Evolutionary conservation across 2,113 vertebrate genomes (phyloP), one percentile per base, ranked within the genome.

Genomic region (Dicaeum eximium): DNA sequence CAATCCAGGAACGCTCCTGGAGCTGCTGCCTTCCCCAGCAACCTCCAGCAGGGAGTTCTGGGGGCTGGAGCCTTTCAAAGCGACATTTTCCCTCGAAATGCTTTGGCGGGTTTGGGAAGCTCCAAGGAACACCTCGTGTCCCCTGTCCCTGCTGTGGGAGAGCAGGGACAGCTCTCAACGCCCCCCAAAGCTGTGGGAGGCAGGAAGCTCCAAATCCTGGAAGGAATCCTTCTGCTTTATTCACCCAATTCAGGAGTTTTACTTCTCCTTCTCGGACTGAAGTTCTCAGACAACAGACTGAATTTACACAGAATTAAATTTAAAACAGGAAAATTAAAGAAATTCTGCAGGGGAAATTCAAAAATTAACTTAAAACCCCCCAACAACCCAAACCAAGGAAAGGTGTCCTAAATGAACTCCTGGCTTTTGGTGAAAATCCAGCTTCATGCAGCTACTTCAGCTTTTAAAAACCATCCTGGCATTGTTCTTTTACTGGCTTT

Each of bases 111-210:
- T 40, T 56, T 42, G 61, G 71, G 44, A 37, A 19, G 4, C 15
- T 24, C 28, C 14, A 5, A 4, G 13, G 47, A 69, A 53, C 4
- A 0, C 47, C 51, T 22, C 0, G 3, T 37, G 51, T 51, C 37
- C 74, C 74, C 58, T 42, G 2, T 78, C 37, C 58, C 58, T 0
- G 18, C 35, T 12, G 73, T 7, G 57, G 30, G 30, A 50, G 45
- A 51, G 86, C 77, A 88, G 77, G 53, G 60, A 24, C 15, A 40
- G 70, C 40, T 67, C 69, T 14, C 24, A 31, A 2, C 24, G 22
- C 10, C 54, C 70, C 23, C 40, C 15, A 18, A 1, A 9, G 3
- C 65, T 30, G 33, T 1, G 2, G 3, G 62, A 53, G 20, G 30
- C 3, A 6, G 75, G 64, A 72, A 67, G 48, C 27, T 62, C 42